Percentiles rank a stretch among this genome's conserved stretches.
These are phyloP conservation scores for Clupea harengus DNA, from an alignment of 2,113 vertebrate genomes.

Conservation along the genomic window DNA sequence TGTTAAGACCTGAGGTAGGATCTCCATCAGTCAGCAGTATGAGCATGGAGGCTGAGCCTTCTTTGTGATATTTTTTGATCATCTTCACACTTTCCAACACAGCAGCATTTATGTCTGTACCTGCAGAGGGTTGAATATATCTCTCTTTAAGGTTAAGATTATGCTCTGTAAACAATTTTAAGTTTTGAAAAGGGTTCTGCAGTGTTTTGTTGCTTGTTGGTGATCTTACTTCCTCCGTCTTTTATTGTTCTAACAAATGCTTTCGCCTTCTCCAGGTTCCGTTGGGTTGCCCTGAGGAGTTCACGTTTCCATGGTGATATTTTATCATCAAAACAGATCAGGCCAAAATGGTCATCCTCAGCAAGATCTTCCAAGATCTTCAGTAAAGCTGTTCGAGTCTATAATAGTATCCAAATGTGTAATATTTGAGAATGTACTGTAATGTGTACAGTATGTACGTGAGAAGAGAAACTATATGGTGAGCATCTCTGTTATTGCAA, in stretches of 20 bases:
- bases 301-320: constrained; percentile 76
- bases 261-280: constrained; percentile 75
- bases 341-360: constrained; percentile 81
- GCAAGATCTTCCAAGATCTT: constrained; percentile 83
- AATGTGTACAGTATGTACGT: too few relatives aligned
- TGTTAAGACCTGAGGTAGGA: constrained; percentile 75
- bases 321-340: constrained; percentile 75
- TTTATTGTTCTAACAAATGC: constrained; percentile 69
- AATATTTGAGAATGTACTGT: too few relatives aligned
- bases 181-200: neutral
- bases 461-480: too few relatives aligned
- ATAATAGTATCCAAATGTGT: neutral
- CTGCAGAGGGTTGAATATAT: constrained; percentile 63
- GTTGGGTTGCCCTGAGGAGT: constrained; percentile 76
- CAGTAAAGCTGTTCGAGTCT: constrained; percentile 84
- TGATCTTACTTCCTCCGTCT: constrained; percentile 62
- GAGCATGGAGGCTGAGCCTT: constrained; percentile 80
- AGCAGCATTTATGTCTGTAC: constrained; percentile 82
- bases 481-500: neutral
- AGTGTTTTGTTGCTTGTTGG: neutral
- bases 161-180: neutral
- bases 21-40: constrained; percentile 92
- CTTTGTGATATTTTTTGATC: constrained; percentile 69
- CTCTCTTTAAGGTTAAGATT: neutral
- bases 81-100: constrained; percentile 78